Evolutionary conservation across 1,140 invertebrate genomes (phyloP).

Genomic region (Littorina saxatilis): DNA sequence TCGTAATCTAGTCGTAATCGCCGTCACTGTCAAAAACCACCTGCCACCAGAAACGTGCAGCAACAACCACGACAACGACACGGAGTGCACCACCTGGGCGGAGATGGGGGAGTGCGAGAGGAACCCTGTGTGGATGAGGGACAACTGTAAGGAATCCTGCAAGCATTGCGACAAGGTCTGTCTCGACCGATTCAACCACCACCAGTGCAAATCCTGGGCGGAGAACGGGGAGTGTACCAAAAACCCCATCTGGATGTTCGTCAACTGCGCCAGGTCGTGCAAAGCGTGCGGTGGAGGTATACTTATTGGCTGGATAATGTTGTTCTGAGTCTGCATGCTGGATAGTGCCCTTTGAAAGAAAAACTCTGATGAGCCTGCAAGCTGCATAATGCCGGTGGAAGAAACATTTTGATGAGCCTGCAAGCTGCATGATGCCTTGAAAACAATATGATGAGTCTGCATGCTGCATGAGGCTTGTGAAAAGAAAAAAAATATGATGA

Average conservation of each 20-base stretch:
- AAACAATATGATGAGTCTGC: no score
- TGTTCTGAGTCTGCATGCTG: no score
- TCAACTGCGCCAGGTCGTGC: conserved; percentile 56
- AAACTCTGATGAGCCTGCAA: no score
- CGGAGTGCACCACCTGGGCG: conserved; percentile 61
- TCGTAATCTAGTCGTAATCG: no score
- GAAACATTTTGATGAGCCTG: no score
- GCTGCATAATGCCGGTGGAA: no score
- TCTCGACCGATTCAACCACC: conserved; percentile 31
- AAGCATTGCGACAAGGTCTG: conserved; percentile 42
- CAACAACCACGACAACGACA: conserved; percentile 30
- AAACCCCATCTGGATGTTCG: conserved; percentile 65
- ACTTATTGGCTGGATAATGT: no score
- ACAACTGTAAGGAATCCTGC: conserved; percentile 60
- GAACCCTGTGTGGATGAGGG: conserved; percentile 68
- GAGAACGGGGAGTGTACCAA: conserved; percentile 52
- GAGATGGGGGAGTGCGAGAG: conserved; percentile 62
- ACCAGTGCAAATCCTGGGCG: conserved; percentile 56
- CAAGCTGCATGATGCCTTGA: no score
- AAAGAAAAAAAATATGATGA: no score
- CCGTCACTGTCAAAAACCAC: no score
- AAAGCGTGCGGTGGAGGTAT: conserved; percentile 31
- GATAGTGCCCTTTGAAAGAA: no score
- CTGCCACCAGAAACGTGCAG: conserved; percentile 26
- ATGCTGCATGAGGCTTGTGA: no score